Evolutionary conservation across 2,797 vertebrate species (phyloP), one percentile per base, ranked within the genome.

Genomic region (Columba guinea): DNA sequence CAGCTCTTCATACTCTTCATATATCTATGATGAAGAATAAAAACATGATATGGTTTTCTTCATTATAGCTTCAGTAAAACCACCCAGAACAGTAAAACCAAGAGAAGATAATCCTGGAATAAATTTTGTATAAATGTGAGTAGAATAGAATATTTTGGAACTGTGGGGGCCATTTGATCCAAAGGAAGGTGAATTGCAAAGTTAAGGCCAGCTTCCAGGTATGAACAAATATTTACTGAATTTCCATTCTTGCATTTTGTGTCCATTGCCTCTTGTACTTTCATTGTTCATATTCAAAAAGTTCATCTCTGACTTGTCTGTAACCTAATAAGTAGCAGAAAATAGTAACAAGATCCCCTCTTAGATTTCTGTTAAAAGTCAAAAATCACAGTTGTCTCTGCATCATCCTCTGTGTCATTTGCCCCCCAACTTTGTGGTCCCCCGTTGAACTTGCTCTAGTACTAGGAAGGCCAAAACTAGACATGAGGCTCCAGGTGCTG

Each of bases 341-440:
- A 87, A 39, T 3, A 13, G 4, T 27, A 48, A 69, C 9, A 41
- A 77, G 30, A 60, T 52, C 2, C 3, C 2, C 3, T 37, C 13
- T 63, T 65, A 46, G 8, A 32, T 8, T 49, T 56, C 51, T 76
- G 14, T 58, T 62, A 26, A 15, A 52, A 73, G 10, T 32, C 32
- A 44, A 68, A 15, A 28, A 34, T 9, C 22, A 32, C 32, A n/a
- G 5, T 13, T 20, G 14, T 58, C 9, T 58, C 46, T 62, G 16
- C 2, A 1, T 69, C 27, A 55, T 15, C 55, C 30, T 65, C 21
- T 52, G 21, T 5, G 41, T 4, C 5, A 18, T 15, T 9, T 19
- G 7, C 1, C 3, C 22, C 10, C 2, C 9, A n/a, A 3, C 14
- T 65, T 53, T 23, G 3, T 51, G 27, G 6, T 7, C 13, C 18